A percentile compares a stretch with the other conserved stretches of the same genome.
Evolutionary conservation across 2,888 invertebrate species (phyloP).

Genomic region (Odontocerum albicorne): DNA sequence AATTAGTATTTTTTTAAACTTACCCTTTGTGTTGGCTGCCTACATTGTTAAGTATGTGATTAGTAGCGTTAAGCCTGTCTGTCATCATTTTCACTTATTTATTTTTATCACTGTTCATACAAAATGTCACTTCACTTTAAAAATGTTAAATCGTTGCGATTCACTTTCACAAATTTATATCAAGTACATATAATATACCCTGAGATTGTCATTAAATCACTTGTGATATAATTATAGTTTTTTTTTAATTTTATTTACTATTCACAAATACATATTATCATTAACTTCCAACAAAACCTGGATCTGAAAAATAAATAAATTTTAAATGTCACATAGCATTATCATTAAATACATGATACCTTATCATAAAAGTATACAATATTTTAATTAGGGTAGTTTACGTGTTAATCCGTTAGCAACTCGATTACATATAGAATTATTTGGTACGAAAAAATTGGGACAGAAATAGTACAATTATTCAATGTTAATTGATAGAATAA

Average conservation of each 20-base stretch:
- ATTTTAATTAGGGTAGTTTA: constrained; percentile 22
- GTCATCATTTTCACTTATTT: constrained; percentile 66
- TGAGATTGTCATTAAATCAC: constrained; percentile 3
- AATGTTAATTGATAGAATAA: no score
- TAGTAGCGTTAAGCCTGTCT: constrained; percentile 71
- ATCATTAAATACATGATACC: neutral
- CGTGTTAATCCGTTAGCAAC: constrained; percentile 22
- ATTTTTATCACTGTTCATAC: constrained; percentile 12
- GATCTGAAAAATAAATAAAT: constrained; percentile 15
- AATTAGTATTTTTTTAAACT: no score
- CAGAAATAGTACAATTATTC: no score
- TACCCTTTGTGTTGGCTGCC: constrained; percentile 62
- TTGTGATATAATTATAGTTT: constrained; percentile 16
- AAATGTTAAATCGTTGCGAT: constrained; percentile 7
- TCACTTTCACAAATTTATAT: constrained; percentile 14
- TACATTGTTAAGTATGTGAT: constrained; percentile 62
- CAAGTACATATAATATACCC: constrained; percentile 4
- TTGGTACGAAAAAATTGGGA: no score
- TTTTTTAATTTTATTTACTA: no score
- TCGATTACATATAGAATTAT: constrained; percentile 1
- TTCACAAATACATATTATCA: constrained; percentile 16
- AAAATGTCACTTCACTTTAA: constrained; percentile 23
- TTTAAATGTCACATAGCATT: neutral
- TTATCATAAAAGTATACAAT: neutral
- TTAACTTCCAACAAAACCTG: constrained; percentile 19